phyloP scores from a whole-genome alignment of 2,113 vertebrate species.

The Hyaena hyaena region DNA sequence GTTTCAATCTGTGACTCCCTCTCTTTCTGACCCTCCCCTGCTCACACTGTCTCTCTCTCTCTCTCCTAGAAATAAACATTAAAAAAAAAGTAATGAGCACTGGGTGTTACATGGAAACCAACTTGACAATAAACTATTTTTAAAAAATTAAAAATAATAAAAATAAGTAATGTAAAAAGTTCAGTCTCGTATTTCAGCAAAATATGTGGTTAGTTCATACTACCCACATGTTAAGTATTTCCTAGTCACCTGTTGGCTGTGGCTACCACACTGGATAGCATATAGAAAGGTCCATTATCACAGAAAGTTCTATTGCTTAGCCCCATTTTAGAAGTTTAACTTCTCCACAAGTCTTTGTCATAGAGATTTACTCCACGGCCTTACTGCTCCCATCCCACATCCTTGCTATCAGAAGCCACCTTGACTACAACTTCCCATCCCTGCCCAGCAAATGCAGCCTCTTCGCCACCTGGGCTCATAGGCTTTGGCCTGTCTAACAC shows the following conservation, averaged over 20 bases:
- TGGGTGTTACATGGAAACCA: too few species aligned
- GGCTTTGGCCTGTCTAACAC: neutral
- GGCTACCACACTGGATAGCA: neutral
- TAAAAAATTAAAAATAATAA: neutral
- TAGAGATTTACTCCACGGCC: neutral
- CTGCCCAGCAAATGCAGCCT: neutral
- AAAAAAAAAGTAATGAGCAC: too few species aligned
- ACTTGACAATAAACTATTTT: too few species aligned
- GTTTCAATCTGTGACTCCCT: too few species aligned
- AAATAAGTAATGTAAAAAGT: neutral
- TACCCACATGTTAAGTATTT: neutral
- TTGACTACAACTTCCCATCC: neutral
- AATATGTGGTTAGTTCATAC: neutral
- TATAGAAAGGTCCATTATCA: neutral
- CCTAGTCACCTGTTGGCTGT: neutral
- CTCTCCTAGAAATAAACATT: too few species aligned
- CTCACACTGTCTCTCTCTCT: too few species aligned
- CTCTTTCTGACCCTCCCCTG: too few species aligned
- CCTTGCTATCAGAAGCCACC: neutral
- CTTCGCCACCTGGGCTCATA: rapidly evolving
- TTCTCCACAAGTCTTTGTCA: neutral
- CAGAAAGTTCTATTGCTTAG: neutral
- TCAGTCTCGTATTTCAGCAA: neutral
- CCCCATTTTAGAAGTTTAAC: neutral
- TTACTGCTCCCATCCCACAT: neutral